Evolutionary conservation across 2,113 vertebrate genomes (phyloP).

Genomic region (Promerops cafer): DNA sequence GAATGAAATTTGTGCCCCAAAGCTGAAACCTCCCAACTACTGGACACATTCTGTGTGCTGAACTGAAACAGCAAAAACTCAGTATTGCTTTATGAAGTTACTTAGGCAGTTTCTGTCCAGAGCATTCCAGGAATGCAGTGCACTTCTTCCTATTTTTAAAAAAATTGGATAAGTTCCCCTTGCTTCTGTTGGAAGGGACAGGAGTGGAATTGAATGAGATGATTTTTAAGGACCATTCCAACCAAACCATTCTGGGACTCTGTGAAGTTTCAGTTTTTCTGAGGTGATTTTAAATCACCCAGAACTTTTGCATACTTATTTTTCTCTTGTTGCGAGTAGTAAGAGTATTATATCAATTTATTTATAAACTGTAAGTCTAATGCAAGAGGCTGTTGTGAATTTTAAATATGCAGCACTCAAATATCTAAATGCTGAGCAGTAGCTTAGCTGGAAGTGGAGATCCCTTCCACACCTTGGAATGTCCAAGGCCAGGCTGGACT

Average conservation of each 20-base stretch:
- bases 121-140: neutral
- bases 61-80: neutral
- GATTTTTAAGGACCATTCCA: neutral
- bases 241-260: neutral
- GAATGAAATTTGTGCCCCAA: neutral
- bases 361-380: neutral
- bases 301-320: neutral
- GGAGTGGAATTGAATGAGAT: neutral
- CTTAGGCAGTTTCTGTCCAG: neutral
- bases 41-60: neutral
- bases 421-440: neutral
- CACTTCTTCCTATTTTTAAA: neutral
- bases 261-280: neutral
- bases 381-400: too few relatives aligned
- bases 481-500: neutral
- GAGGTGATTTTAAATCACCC: neutral
- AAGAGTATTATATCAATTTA: neutral
- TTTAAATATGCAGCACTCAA: neutral
- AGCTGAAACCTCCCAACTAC: neutral
- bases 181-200: neutral
- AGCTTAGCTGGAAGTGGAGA: neutral
- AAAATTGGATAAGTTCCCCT: accelerated
- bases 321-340: neutral
- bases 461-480: neutral
- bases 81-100: neutral